phyloP scores from a whole-genome alignment of 2,888 invertebrate genomes.

The Eucera pruinosa region DNA sequence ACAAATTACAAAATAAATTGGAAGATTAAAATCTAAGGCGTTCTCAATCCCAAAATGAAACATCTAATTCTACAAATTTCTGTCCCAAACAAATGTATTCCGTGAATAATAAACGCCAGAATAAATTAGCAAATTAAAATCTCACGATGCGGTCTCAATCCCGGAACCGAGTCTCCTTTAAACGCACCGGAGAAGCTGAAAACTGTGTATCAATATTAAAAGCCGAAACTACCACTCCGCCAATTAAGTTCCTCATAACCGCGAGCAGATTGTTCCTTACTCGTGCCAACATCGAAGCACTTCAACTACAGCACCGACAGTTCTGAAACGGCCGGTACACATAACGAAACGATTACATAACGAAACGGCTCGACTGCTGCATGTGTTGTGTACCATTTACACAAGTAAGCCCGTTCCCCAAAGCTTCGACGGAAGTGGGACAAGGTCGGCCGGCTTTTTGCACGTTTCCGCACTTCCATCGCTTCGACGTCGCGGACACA shows the following conservation, averaged over 20 bases:
- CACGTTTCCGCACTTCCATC: constrained; percentile 63
- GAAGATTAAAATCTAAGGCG: no score
- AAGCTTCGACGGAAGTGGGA: constrained; percentile 68
- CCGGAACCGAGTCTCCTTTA: no score
- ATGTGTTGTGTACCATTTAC: constrained; percentile 61
- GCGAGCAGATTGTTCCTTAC: constrained; percentile 5
- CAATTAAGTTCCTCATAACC: constrained; percentile 11
- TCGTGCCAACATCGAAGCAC: constrained; percentile 12
- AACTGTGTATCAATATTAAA: background rate
- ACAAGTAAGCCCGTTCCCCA: constrained; percentile 68
- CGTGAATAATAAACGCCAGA: no score
- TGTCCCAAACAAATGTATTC: no score
- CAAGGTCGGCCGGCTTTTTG: constrained; percentile 69
- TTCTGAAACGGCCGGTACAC: constrained; percentile 47
- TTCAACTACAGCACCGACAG: background rate
- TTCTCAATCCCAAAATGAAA: no score
- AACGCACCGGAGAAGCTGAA: no score
- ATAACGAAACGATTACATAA: constrained; percentile 56
- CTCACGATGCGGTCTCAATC: no score
- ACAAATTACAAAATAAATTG: no score
- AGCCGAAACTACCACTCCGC: background rate
- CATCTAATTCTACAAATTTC: no score
- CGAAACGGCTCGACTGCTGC: constrained; percentile 45
- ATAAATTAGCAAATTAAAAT: no score
- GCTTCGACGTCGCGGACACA: constrained; percentile 51